Evolutionary conservation across 2,797 vertebrate species (phyloP), one percentile per base, ranked within the genome.

Genomic region (Malurus leucopterus): DNA sequence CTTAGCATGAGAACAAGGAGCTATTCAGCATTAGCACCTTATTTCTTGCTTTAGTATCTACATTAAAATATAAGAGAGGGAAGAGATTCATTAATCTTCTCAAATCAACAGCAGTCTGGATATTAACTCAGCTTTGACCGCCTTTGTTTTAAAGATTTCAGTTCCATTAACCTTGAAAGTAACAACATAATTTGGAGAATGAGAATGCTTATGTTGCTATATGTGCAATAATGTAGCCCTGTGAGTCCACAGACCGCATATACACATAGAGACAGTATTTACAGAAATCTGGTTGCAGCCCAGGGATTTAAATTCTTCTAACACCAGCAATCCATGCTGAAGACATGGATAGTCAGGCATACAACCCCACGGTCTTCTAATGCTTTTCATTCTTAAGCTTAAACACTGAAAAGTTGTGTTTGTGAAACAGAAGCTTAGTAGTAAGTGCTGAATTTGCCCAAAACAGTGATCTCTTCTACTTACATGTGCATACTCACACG

Each of bases 41-140:
- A 88, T 63, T 91, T 79, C 69, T 90, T 82, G 34, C 55, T 94
- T 87, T 92, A 77, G 36, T 71, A 65, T 82, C 81, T 67, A 29
- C 20, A 86, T 41, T 78, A 84, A 91, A 86, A 89, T 23, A 6
- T 8, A 70, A 71, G 13, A 62, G 4, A 6, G 14, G 12, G 10
- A 81, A 15, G 15, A 41, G n/a, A 54, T 38, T n/a, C 44, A 77
- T 82, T 67, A 58, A 23, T 74, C 23, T 82, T 44, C 44, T 67
- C 71, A 72, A 71, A 90, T 73, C 38, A 91, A 34, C 41, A 81
- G 26, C 34, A 81, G 15, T 22, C 53, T 81, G 57, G 29, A 81
- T 49, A 75, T 46, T 49, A 86, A 79, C 55, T 70, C 43, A 46
- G 17, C 43, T 89, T 77, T 84, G 34, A 76, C 24, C 75, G 27